Percentiles rank a stretch among this genome's conserved stretches.
These are phyloP conservation scores for Nannobrachium achirus DNA, from an alignment of 2,113 vertebrate genomes.

Conservation along the genomic window DNA sequence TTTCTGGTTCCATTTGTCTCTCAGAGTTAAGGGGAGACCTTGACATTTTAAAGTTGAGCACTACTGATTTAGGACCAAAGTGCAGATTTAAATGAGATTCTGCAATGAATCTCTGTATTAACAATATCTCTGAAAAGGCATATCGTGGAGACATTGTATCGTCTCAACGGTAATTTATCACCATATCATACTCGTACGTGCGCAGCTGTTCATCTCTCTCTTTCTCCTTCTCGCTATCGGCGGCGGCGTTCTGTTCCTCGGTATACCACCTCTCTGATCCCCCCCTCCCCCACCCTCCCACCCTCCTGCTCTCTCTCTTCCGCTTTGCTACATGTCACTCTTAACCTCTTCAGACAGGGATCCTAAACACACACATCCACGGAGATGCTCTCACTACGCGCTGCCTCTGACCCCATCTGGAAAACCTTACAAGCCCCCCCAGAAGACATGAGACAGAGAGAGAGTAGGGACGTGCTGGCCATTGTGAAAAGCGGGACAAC, in stretches of 20 bases:
- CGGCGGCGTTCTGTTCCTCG: background rate
- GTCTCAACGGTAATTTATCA: no score
- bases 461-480: no score
- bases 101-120: no score
- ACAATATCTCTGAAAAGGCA: no score
- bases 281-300: background rate
- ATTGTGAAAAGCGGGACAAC: no score
- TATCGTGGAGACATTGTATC: no score
- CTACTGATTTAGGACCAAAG: no score
- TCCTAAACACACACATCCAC: constrained; percentile 50
- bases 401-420: constrained; percentile 58
- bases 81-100: no score
- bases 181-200: no score
- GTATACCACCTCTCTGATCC: background rate
- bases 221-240: background rate
- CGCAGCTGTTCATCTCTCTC: background rate
- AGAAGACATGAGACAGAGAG: constrained; percentile 44
- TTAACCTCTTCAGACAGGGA: constrained; percentile 59
- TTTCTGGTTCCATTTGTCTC: no score
- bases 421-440: constrained; percentile 57
- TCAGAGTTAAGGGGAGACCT: no score
- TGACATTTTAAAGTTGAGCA: no score
- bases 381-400: constrained; percentile 41
- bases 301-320: background rate
- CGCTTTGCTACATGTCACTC: constrained; percentile 45